Conservation (phyloP, 2,888 invertebrate species). For the Hymenopus coronatus region DNA sequence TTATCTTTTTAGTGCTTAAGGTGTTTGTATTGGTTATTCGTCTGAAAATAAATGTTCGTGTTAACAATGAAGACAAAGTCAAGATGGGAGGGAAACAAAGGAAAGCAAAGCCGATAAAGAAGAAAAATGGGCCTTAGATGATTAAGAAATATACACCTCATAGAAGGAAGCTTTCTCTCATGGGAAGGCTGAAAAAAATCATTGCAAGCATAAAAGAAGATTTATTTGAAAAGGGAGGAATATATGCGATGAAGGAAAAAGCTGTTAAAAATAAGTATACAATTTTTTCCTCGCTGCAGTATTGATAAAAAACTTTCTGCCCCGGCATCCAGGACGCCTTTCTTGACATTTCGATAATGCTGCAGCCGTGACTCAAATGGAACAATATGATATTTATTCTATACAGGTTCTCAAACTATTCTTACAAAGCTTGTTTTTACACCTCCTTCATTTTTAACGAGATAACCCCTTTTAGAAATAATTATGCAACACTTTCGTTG, state of each 20-base stretch:
- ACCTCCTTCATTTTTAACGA: too few relatives aligned
- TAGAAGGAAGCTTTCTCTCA: neutral
- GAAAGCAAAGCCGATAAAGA: neutral
- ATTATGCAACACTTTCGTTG: too few relatives aligned
- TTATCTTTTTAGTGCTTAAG: neutral
- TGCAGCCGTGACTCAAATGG: too few relatives aligned
- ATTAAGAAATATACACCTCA: neutral
- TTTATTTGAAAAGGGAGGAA: neutral
- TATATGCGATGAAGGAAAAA: neutral
- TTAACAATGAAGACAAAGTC: neutral
- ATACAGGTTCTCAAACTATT: too few relatives aligned
- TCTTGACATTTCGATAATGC: too few relatives aligned
- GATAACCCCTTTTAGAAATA: too few relatives aligned
- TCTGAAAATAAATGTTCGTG: neutral
- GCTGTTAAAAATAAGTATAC: too few relatives aligned
- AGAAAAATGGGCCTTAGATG: neutral
- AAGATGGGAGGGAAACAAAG: neutral
- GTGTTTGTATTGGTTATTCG: neutral
- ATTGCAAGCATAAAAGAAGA: neutral
- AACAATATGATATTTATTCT: too few relatives aligned
- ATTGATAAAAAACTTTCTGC: too few relatives aligned
- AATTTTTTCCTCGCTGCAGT: too few relatives aligned
- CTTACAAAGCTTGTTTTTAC: too few relatives aligned
- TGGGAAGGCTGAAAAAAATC: neutral
- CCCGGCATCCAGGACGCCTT: too few relatives aligned